A percentile compares a stretch with the other conserved stretches of the same genome.
phyloP scores from a whole-genome alignment of 1,140 invertebrate genomes.

The Calephelis nemesis region DNA sequence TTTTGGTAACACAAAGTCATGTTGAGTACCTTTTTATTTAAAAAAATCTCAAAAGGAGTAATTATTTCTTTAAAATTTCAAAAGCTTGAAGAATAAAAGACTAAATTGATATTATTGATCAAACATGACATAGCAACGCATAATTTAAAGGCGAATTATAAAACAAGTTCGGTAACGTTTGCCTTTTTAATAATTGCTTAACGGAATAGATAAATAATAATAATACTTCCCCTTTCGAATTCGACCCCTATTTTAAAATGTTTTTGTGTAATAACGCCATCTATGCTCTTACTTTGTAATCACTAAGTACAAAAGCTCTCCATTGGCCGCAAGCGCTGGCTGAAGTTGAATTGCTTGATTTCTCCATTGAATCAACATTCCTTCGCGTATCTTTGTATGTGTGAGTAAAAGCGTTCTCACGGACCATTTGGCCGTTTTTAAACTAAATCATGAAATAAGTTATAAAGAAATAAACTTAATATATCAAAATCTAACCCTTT shows the following conservation, averaged over 20 bases:
- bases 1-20: constrained; percentile 74
- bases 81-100: constrained; percentile 14
- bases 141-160: background rate
- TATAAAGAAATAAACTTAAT: constrained; percentile 31
- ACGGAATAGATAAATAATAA: constrained; percentile 25
- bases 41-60: background rate
- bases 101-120: constrained; percentile 45
- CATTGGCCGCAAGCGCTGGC: constrained; percentile 47
- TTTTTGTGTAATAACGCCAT: constrained; percentile 51
- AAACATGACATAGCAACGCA: constrained; percentile 30
- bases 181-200: constrained; percentile 17
- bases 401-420: constrained; percentile 69
- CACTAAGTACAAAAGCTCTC: constrained; percentile 61
- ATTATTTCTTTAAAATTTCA: background rate
- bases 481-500: constrained; percentile 27
- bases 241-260: constrained; percentile 37
- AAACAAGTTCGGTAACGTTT: background rate
- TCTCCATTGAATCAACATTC: constrained; percentile 78
- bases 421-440: constrained; percentile 21
- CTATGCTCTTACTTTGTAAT: constrained; percentile 44
- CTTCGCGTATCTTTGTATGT: constrained; percentile 69
- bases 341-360: constrained; percentile 71
- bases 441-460: constrained; percentile 25
- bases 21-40: constrained; percentile 28
- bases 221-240: constrained; percentile 34